A percentile compares a stretch with the other conserved stretches of the same genome.
These are phyloP conservation scores for Cercopithecus diana DNA, from an alignment of 2,797 vertebrate genomes.

Conservation along the genomic window DNA sequence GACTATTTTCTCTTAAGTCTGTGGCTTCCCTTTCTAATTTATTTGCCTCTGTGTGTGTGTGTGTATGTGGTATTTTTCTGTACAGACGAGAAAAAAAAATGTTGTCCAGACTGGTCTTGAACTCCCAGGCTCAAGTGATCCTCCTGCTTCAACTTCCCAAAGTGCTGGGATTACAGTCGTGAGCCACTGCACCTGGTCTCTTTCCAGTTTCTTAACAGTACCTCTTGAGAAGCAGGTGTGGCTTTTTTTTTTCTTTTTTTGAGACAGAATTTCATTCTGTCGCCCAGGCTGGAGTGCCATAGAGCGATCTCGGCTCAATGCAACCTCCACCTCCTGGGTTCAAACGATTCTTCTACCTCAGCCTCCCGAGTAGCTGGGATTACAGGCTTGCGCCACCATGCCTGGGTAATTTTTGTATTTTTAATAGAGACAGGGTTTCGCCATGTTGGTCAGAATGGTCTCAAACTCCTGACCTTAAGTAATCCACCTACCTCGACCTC, in stretches of 20 bases:
- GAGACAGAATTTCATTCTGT: background rate
- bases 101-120: background rate
- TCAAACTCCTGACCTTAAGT: background rate
- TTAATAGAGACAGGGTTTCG: background rate
- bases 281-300: background rate
- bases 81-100: background rate
- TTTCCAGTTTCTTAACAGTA: no score
- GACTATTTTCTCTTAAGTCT: background rate
- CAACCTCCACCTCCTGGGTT: background rate
- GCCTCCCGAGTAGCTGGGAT: background rate
- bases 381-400: background rate
- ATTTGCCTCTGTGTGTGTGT: no score
- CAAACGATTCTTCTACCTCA: background rate
- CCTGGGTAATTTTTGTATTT: background rate
- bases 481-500: background rate
- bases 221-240: no score
- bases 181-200: background rate
- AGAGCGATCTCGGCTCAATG: rapidly evolving
- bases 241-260: background rate
- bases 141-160: background rate
- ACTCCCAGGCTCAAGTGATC: background rate
- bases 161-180: background rate
- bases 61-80: no score
- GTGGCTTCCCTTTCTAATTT: background rate
- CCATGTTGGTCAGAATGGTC: background rate